A percentile compares a stretch with the other conserved stretches of the same genome.
Evolutionary conservation across 2,113 vertebrate genomes (phyloP).

Genomic region (Cervus canadensis): DNA sequence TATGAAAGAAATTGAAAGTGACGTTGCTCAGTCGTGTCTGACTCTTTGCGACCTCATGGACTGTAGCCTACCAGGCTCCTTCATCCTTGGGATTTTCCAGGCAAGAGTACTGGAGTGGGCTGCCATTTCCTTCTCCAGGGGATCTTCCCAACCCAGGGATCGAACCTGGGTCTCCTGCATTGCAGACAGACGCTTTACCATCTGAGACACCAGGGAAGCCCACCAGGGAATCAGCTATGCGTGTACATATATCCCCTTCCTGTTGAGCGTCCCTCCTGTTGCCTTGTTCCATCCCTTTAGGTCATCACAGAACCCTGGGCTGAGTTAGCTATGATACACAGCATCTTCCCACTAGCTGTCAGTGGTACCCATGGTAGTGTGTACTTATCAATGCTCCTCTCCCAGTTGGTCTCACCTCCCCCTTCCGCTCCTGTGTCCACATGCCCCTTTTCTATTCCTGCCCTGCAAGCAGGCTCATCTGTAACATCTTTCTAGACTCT

Average conservation of each 20-base stretch:
- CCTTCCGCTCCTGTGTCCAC: neutral
- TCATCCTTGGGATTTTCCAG: neutral
- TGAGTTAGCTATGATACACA: fast-evolving
- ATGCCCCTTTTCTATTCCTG: neutral
- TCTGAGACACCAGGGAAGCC: neutral
- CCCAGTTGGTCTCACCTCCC: neutral
- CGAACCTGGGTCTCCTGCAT: neutral
- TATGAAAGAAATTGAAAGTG: neutral
- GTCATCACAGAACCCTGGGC: neutral
- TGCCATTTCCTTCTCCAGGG: neutral
- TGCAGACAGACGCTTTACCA: neutral
- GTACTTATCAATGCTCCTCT: neutral
- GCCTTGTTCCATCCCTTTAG: neutral
- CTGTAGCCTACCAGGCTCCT: neutral
- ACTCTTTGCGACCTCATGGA: neutral
- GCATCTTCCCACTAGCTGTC: neutral
- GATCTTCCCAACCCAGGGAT: neutral
- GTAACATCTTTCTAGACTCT: neutral
- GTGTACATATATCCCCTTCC: neutral
- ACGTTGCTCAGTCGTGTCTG: neutral
- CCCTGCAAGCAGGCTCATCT: neutral
- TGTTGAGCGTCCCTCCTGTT: neutral
- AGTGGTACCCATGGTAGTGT: no score
- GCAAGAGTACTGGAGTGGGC: neutral
- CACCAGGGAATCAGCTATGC: neutral